Percentiles rank a stretch among this genome's conserved stretches.
phyloP scores from a whole-genome alignment of 2,113 vertebrate species.

The Mustelus asterias region DNA sequence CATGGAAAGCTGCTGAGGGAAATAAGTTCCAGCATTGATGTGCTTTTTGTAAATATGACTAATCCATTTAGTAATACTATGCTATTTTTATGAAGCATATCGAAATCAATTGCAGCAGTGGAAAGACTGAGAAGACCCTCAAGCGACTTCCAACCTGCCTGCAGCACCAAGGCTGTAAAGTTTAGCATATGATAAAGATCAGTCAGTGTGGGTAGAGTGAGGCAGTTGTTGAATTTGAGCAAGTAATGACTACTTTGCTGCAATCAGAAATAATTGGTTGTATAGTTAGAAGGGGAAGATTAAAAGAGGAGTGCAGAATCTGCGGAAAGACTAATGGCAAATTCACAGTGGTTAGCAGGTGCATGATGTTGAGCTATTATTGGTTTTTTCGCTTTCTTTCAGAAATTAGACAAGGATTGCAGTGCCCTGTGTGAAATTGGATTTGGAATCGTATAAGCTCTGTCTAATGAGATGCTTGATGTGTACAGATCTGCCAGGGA shows the following conservation, averaged over 20 bases:
- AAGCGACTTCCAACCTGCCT: not conserved
- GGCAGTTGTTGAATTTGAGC: not conserved
- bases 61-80: not conserved
- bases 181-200: not conserved
- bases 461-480: not conserved
- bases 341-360: not conserved
- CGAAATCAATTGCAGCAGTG: not conserved
- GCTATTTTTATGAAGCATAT: not conserved
- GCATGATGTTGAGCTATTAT: not conserved
- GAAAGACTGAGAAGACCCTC: not conserved
- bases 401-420: not conserved
- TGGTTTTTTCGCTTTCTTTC: not conserved
- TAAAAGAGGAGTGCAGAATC: not conserved
- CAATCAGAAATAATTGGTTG: not conserved
- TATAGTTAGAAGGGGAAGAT: not conserved
- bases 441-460: not conserved
- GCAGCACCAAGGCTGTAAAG: not conserved
- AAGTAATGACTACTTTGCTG: not conserved
- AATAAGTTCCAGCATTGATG: not conserved
- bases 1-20: not conserved
- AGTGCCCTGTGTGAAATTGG: not conserved
- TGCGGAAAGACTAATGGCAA: not conserved
- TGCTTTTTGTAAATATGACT: too few relatives aligned
- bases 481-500: not conserved
- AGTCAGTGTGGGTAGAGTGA: not conserved